Evolutionary conservation across 2,888 invertebrate genomes (phyloP).

Genomic region (Hypercompe scribonia): DNA sequence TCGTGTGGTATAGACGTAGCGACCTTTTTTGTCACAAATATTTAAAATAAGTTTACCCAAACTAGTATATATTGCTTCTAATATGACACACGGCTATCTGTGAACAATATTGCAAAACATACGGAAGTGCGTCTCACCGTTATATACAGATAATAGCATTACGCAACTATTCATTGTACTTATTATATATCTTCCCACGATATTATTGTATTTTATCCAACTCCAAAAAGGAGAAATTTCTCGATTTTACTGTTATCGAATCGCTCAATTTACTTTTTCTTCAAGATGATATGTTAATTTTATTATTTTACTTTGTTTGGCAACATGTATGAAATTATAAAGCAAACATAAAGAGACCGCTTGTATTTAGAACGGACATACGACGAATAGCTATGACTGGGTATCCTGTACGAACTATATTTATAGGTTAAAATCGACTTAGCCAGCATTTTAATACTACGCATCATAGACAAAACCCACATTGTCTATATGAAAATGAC

Average conservation of each 20-base stretch:
- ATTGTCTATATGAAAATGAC: background rate
- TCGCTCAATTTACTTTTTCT: no score
- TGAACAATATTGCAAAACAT: background rate
- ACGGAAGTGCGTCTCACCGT: constrained; percentile 3
- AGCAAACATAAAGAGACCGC: background rate
- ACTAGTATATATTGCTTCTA: no score
- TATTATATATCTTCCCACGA: no score
- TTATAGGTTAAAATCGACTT: background rate
- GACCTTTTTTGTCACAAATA: no score
- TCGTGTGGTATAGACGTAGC: no score
- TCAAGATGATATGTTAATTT: no score
- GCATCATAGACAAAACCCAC: background rate
- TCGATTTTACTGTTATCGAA: no score
- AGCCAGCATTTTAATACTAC: background rate
- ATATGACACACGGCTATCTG: background rate
- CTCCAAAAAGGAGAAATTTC: no score
- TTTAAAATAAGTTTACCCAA: background rate
- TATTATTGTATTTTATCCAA: no score
- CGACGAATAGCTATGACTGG: background rate
- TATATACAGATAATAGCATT: background rate
- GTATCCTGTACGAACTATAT: background rate
- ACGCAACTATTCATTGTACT: no score
- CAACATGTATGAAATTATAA: background rate
- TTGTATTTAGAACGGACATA: background rate
- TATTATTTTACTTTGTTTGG: no score